phyloP scores from a whole-genome alignment of 2,888 invertebrate genomes.

The Harpalus rufipes region DNA sequence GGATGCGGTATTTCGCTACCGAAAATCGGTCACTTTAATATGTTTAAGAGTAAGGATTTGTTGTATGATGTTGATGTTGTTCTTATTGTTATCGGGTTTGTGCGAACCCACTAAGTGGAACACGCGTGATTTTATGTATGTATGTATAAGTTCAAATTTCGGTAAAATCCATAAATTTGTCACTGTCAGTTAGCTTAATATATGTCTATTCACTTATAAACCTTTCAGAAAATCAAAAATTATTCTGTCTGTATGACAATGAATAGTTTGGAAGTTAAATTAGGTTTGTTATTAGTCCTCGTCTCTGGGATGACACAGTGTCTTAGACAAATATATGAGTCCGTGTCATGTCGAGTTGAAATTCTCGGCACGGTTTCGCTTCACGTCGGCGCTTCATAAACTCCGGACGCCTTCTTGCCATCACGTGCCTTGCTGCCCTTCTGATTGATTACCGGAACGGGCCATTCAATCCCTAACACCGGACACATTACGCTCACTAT shows the following conservation, averaged over 20 bases:
- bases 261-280: neutral
- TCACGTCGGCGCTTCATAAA: conserved; percentile 4
- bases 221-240: too few relatives aligned
- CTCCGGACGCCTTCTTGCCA: neutral
- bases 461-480: neutral
- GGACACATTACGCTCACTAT: neutral
- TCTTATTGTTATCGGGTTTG: too few relatives aligned
- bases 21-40: too few relatives aligned
- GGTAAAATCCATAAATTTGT: too few relatives aligned
- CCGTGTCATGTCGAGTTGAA: neutral
- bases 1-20: too few relatives aligned
- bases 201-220: too few relatives aligned
- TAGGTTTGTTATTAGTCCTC: neutral
- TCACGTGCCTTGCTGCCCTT: neutral
- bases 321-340: neutral
- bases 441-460: conserved; percentile 43
- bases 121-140: too few relatives aligned
- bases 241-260: neutral
- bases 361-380: neutral
- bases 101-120: too few relatives aligned
- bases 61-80: too few relatives aligned
- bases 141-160: too few relatives aligned
- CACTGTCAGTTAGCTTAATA: too few relatives aligned
- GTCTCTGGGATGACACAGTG: neutral
- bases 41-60: too few relatives aligned